These are phyloP conservation scores for Intellagama lesueurii DNA, from an alignment of 2,797 vertebrate genomes.

Conservation along the genomic window DNA sequence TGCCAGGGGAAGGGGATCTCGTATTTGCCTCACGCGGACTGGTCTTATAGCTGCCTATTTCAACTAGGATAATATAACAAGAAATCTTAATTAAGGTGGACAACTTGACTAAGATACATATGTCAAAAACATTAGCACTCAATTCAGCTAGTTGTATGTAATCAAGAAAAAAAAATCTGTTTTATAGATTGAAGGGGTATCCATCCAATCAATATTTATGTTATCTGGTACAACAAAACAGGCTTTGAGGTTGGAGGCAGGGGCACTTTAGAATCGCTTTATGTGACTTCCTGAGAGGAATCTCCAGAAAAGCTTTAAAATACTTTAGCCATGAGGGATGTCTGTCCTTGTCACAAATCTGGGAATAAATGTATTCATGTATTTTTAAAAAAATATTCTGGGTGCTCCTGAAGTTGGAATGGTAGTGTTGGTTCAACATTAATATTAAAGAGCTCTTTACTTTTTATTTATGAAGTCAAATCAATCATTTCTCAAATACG, in stretches of 20 bases:
- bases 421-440: conserved; percentile 66
- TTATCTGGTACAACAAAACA: neutral
- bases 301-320: neutral
- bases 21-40: neutral
- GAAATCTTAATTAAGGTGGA: neutral
- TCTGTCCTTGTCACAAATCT: conserved; percentile 10
- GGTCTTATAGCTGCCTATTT: neutral
- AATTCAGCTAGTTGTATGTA: neutral
- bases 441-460: conserved; percentile 50
- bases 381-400: neutral
- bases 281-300: neutral
- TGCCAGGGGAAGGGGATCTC: neutral
- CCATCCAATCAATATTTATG: neutral
- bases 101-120: neutral
- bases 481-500: conserved; percentile 54
- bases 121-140: neutral
- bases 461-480: conserved; percentile 47
- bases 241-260: neutral
- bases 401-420: conserved; percentile 5
- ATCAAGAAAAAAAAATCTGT: too few relatives aligned
- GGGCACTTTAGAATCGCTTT: neutral
- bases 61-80: neutral
- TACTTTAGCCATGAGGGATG: conserved; percentile 1
- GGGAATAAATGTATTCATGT: conserved; percentile 33
- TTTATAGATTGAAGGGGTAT: too few relatives aligned